These are phyloP conservation scores for Adrianichthys oophorus DNA, from an alignment of 2,797 vertebrate species.

Conservation along the genomic window DNA sequence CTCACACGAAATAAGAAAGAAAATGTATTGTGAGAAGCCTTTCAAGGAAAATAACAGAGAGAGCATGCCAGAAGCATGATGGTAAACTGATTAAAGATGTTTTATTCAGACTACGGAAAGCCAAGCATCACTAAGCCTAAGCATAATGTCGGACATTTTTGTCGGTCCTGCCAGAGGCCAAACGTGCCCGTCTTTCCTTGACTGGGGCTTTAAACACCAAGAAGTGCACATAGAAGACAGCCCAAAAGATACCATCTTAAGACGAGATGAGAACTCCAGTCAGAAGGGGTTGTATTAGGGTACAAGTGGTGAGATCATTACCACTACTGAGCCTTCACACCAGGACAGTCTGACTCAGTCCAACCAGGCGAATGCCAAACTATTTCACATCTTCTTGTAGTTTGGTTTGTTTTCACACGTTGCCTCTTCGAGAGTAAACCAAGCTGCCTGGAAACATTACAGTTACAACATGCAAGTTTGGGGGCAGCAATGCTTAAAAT, in stretches of 20 bases:
- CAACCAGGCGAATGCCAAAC: no score
- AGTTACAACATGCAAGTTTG: no score
- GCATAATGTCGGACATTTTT: constrained; percentile 68
- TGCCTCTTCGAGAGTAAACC: no score
- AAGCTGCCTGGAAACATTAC: no score
- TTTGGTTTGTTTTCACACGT: no score
- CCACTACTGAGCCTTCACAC: constrained; percentile 60
- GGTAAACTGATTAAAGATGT: constrained; percentile 79
- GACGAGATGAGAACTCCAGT: constrained; percentile 37
- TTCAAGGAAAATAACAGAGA: constrained; percentile 56
- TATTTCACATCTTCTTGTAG: no score
- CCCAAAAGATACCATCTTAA: constrained; percentile 58
- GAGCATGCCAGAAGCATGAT: constrained; percentile 65
- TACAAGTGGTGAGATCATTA: constrained; percentile 50
- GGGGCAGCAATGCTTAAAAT: no score
- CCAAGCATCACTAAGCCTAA: constrained; percentile 46
- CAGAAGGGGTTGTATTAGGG: constrained; percentile 48
- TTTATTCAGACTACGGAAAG: constrained; percentile 66
- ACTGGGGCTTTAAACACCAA: constrained; percentile 62
- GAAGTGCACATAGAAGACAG: constrained; percentile 50
- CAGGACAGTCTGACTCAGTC: no score
- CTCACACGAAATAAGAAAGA: constrained; percentile 44
- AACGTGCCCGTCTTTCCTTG: constrained; percentile 65
- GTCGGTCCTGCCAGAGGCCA: constrained; percentile 71
- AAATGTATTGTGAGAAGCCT: constrained; percentile 50